These are phyloP conservation scores for Sorex maritimensis DNA, from an alignment of 2,797 vertebrate genomes.

Conservation along the genomic window DNA sequence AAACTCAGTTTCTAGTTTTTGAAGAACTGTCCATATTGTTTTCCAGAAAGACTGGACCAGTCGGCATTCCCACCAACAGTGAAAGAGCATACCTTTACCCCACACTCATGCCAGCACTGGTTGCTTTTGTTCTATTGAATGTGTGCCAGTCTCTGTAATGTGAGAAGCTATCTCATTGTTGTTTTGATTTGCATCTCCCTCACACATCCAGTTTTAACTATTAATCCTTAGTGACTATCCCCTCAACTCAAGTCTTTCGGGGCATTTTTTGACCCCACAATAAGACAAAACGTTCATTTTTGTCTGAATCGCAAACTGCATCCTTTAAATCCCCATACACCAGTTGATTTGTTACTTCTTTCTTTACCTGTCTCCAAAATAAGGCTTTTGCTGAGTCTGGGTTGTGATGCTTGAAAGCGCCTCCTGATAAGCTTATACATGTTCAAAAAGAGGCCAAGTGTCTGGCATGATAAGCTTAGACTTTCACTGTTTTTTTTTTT, in stretches of 20 bases:
- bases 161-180: no score
- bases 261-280: background rate
- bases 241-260: background rate
- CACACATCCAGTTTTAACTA: background rate
- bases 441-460: rapidly evolving
- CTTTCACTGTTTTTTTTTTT: background rate
- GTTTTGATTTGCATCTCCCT: no score
- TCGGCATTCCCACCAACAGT: no score
- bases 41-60: no score
- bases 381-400: background rate
- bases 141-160: no score
- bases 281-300: background rate
- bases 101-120: no score
- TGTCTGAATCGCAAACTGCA: background rate
- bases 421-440: background rate
- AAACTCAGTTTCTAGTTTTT: no score
- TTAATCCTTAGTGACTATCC: background rate
- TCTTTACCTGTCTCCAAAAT: background rate
- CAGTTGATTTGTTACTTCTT: background rate
- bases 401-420: background rate
- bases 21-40: no score
- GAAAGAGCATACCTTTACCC: no score
- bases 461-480: background rate
- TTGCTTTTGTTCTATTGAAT: no score
- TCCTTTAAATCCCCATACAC: background rate